These are phyloP conservation scores for Passerculus sandwichensis DNA, from an alignment of 2,797 vertebrate species.

Conservation along the genomic window DNA sequence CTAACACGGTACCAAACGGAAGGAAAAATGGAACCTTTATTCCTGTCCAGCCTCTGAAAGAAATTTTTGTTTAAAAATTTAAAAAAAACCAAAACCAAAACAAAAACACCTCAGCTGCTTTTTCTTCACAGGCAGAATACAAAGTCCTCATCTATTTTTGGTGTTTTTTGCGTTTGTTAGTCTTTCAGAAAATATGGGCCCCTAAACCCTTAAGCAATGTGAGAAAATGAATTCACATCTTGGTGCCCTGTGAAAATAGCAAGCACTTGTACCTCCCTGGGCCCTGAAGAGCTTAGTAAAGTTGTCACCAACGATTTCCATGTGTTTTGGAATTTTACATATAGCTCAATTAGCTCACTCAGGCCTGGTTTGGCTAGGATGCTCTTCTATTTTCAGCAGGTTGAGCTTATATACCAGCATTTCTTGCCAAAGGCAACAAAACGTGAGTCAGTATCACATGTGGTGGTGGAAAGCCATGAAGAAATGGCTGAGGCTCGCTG, in stretches of 20 bases:
- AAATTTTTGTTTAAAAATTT: background rate
- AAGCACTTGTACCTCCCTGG: background rate
- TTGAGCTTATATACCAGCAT: background rate
- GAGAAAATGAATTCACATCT: background rate
- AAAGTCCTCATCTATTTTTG: background rate
- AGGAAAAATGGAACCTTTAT: slow-evolving; percentile 54
- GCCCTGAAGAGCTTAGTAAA: background rate
- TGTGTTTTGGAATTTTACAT: slow-evolving; percentile 29
- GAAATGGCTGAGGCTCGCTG: background rate
- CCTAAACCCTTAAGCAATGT: background rate
- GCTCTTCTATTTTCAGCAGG: slow-evolving; percentile 42
- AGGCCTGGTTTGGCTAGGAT: background rate
- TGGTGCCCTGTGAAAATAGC: background rate
- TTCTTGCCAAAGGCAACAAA: slow-evolving; percentile 50
- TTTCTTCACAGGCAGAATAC: background rate
- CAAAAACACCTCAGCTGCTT: background rate
- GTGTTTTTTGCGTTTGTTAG: background rate
- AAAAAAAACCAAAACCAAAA: background rate
- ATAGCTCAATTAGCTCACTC: background rate
- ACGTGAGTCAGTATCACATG: background rate
- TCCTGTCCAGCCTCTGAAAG: background rate
- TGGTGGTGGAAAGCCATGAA: background rate
- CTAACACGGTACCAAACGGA: background rate
- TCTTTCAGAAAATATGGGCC: background rate
- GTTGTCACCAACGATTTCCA: slow-evolving; percentile 4